Conservation (phyloP, 2,797 vertebrate species). For the Hylomyscus alleni region DNA sequence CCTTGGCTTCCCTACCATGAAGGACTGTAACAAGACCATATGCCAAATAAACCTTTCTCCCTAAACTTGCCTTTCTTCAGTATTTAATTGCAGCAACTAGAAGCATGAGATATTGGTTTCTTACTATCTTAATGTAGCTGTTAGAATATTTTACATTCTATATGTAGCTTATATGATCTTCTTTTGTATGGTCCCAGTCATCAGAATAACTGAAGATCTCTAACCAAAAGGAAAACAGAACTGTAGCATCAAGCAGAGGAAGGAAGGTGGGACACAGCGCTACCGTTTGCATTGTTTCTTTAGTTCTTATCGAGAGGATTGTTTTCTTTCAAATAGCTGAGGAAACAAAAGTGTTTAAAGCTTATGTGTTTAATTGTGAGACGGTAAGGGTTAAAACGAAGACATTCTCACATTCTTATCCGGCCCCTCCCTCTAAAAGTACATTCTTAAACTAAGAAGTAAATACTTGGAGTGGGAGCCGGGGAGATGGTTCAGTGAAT, state of each 20-base stretch:
- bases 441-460: constrained; percentile 27
- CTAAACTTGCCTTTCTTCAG: neutral
- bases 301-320: neutral
- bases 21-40: too few relatives aligned
- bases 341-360: constrained; percentile 43
- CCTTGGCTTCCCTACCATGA: neutral
- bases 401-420: neutral
- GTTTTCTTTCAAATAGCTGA: constrained; percentile 43
- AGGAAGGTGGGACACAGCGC: neutral
- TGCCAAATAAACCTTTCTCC: neutral
- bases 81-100: neutral
- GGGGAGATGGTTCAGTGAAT: neutral
- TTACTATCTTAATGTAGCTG: neutral
- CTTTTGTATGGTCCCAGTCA: neutral
- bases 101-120: neutral
- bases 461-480: neutral
- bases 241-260: neutral
- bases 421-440: constrained; percentile 26
- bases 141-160: neutral
- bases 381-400: constrained; percentile 35
- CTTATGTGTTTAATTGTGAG: constrained; percentile 5
- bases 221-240: neutral
- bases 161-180: neutral
- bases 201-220: neutral
- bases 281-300: neutral